These are phyloP conservation scores for Triops longicaudatus DNA, from an alignment of 1,140 invertebrate genomes.

Conservation along the genomic window DNA sequence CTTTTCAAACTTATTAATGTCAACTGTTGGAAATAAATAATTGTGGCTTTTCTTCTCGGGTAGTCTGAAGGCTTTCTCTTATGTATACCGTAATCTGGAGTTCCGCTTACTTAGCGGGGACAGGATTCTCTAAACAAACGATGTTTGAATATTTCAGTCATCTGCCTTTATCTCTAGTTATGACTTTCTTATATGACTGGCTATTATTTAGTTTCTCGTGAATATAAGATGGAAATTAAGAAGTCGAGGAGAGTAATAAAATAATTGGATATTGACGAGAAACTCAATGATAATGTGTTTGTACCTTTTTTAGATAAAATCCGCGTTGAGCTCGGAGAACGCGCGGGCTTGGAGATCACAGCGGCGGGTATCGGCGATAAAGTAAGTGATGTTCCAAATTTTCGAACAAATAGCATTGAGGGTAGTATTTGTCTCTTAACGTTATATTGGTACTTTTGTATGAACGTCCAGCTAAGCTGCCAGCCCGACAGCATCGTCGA, in stretches of 20 bases:
- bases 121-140: not conserved
- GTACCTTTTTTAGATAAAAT: slow-evolving; percentile 46
- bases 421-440: not conserved
- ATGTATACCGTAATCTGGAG: not conserved
- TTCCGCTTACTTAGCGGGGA: not conserved
- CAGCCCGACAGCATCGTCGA: not conserved
- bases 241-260: not conserved
- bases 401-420: not conserved
- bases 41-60: not conserved
- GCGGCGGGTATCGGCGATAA: slow-evolving; percentile 68
- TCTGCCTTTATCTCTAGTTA: not conserved
- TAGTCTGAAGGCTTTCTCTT: not conserved
- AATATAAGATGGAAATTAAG: too few relatives aligned
- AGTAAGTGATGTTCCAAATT: slow-evolving; percentile 44
- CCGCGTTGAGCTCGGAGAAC: slow-evolving; percentile 48
- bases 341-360: slow-evolving; percentile 54
- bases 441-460: not conserved
- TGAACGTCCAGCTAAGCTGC: not conserved
- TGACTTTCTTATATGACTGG: not conserved
- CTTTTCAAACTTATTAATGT: not conserved
- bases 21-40: not conserved
- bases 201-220: too few relatives aligned
- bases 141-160: not conserved
- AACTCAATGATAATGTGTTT: slow-evolving; percentile 13
- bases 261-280: not conserved